Evolutionary conservation across 2,888 invertebrate genomes (phyloP).

Genomic region (Heteropelma amictum): DNA sequence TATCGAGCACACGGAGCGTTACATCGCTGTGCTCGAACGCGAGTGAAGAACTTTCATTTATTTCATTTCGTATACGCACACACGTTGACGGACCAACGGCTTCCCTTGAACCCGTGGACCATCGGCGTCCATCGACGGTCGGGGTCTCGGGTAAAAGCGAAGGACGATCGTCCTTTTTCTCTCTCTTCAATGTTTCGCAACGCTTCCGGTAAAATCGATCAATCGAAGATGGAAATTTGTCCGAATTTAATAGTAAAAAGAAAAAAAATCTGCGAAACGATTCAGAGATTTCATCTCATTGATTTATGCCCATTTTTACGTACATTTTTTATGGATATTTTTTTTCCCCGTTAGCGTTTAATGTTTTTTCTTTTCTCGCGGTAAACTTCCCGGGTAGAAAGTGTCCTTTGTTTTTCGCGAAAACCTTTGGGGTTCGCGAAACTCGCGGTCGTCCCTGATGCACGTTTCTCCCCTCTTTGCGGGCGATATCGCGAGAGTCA

Average conservation of each 20-base stretch:
- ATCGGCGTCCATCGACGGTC: conserved; percentile 51
- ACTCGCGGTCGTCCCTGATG: conserved; percentile 67
- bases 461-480: conserved; percentile 57
- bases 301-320: conserved; percentile 10
- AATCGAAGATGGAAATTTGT: conserved; percentile 37
- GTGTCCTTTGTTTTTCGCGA: conserved; percentile 10
- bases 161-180: conserved; percentile 46
- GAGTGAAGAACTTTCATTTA: conserved; percentile 7
- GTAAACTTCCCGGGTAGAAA: too few relatives aligned
- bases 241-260: too few relatives aligned
- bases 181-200: conserved; percentile 28
- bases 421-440: conserved; percentile 46
- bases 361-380: background rate
- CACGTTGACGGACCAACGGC: conserved; percentile 49
- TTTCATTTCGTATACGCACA: conserved; percentile 23
- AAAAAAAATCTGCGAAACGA: background rate
- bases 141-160: conserved; percentile 40
- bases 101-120: conserved; percentile 58
- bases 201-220: conserved; percentile 37
- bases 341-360: background rate
- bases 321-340: too few relatives aligned
- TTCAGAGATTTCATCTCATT: conserved; percentile 11
- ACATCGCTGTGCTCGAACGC: background rate
- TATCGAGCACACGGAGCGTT: conserved; percentile 17
- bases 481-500: conserved; percentile 58